Evolutionary conservation across 1,140 invertebrate genomes (phyloP).

Genomic region (Zaprionus taronus): DNA sequence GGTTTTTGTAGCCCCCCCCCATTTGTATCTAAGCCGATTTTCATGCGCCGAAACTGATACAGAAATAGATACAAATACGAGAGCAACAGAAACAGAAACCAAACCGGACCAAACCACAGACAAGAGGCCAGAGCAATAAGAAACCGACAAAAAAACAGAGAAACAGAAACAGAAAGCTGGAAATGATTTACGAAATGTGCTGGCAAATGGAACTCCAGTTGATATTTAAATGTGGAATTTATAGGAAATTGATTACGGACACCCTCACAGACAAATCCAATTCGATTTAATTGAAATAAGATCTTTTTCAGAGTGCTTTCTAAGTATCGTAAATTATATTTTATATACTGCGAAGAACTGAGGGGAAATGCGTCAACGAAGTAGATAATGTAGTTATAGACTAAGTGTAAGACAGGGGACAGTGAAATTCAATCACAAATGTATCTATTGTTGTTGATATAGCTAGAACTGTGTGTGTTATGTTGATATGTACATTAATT

Average conservation of each 20-base stretch:
- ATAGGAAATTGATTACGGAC: constrained; percentile 10
- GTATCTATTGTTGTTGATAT: neutral
- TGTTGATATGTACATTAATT: too few relatives aligned
- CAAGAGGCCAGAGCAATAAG: constrained; percentile 3
- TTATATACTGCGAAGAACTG: neutral
- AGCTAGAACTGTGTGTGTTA: too few relatives aligned
- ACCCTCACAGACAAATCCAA: neutral
- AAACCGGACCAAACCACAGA: constrained; percentile 12
- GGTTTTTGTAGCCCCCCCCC: constrained; percentile 49
- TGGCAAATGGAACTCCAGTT: constrained; percentile 32
- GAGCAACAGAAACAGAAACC: constrained; percentile 7
- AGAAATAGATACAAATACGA: constrained; percentile 19
- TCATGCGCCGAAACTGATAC: constrained; percentile 45
- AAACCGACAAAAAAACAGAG: constrained; percentile 1
- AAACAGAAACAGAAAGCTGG: constrained; percentile 34
- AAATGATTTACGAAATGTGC: constrained; percentile 30
- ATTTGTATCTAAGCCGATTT: constrained; percentile 79
- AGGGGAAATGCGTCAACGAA: neutral
- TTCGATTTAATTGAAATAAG: constrained; percentile 3
- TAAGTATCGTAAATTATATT: neutral
- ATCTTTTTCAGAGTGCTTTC: neutral
- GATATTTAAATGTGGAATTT: constrained; percentile 30
- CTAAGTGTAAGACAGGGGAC: neutral
- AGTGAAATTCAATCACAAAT: neutral
- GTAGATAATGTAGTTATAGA: neutral